These are phyloP conservation scores for Chloroceryle aenea DNA, from an alignment of 2,113 vertebrate species.

Conservation along the genomic window DNA sequence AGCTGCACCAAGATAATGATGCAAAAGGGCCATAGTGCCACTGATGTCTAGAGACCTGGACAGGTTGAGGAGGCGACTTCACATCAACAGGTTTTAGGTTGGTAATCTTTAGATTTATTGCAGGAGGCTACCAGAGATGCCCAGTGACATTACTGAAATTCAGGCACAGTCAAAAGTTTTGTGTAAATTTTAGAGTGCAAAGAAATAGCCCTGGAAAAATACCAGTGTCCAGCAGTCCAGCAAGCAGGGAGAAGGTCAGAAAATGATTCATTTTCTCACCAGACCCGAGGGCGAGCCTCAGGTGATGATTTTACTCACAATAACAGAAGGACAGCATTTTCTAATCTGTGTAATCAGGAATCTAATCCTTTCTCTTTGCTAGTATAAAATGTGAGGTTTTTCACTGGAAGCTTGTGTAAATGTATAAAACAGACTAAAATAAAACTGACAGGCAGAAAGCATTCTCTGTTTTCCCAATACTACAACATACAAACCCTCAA, in stretches of 20 bases:
- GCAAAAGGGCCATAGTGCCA: not conserved
- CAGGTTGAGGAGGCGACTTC: not conserved
- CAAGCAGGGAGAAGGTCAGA: constrained; percentile 8
- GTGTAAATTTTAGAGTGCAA: not conserved
- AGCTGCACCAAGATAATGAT: not conserved
- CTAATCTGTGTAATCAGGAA: constrained; percentile 34
- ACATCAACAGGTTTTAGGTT: not conserved
- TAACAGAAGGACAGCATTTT: constrained; percentile 24
- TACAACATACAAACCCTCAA: not conserved
- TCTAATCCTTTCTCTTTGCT: constrained; percentile 8
- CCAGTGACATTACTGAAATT: not conserved
- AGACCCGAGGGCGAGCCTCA: not conserved
- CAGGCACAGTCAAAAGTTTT: not conserved
- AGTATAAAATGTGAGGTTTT: not conserved
- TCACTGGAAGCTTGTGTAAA: not conserved
- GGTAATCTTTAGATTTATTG: not conserved
- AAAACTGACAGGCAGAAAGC: not conserved
- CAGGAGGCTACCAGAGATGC: not conserved
- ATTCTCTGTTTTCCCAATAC: not conserved
- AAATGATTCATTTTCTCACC: not conserved
- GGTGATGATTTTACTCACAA: constrained; percentile 25
- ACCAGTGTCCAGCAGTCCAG: not conserved
- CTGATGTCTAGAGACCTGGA: not conserved
- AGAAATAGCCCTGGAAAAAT: not conserved
- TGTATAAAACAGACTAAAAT: not conserved